phyloP scores from a whole-genome alignment of 2,888 invertebrate species.

The Electrophaes corylata region DNA sequence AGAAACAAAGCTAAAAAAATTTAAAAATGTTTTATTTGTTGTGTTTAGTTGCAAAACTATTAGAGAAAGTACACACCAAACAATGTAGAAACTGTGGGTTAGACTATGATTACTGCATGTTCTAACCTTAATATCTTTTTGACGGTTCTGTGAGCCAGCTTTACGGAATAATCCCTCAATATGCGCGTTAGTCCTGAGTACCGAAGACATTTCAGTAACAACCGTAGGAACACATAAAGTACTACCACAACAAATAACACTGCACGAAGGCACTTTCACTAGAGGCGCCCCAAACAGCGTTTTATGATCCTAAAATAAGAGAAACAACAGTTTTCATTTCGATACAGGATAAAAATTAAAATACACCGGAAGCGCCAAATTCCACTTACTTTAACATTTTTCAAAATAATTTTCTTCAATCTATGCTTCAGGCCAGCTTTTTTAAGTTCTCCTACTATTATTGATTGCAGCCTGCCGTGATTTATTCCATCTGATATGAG shows the following conservation, averaged over 20 bases:
- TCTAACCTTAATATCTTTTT: conserved; percentile 91
- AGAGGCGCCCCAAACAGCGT: conserved; percentile 79
- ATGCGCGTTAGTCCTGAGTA: conserved; percentile 87
- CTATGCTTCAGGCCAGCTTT: conserved; percentile 89
- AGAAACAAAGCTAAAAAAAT: no score
- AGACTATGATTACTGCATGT: no score
- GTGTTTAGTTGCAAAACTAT: no score
- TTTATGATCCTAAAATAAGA: conserved; percentile 67
- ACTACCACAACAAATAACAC: conserved; percentile 87
- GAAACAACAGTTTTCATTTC: conserved; percentile 13
- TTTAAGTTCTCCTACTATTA: conserved; percentile 87
- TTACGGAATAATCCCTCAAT: conserved; percentile 95
- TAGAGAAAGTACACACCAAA: no score
- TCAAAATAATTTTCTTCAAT: conserved; percentile 86
- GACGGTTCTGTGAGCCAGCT: conserved; percentile 92
- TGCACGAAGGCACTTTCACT: conserved; percentile 75
- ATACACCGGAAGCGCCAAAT: conserved; percentile 30
- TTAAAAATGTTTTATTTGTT: no score
- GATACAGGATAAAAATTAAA: not conserved
- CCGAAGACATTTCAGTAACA: conserved; percentile 88
- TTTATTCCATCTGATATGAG: conserved; percentile 80
- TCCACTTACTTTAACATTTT: conserved; percentile 78
- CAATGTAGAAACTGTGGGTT: no score
- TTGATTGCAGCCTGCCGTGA: conserved; percentile 76
- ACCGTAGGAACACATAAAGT: conserved; percentile 89